Conservation (phyloP, 2,797 vertebrate species). For the Sebastes itinus region DNA sequence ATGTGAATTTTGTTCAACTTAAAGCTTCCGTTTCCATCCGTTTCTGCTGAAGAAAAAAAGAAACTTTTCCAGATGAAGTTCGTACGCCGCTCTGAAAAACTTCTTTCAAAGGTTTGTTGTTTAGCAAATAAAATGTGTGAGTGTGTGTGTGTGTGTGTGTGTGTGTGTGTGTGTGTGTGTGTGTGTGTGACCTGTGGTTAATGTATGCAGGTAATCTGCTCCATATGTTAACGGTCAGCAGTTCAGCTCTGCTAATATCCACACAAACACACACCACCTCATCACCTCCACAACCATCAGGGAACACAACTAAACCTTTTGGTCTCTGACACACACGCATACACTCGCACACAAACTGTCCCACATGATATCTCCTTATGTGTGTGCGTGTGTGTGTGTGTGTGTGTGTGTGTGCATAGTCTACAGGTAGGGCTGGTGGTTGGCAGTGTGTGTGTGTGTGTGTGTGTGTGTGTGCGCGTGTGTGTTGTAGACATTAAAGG, state of each 20-base stretch:
- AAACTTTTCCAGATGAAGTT: neutral
- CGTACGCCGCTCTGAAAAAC: neutral
- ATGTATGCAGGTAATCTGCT: conserved; percentile 34
- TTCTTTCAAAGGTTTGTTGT: neutral
- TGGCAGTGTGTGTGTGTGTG: neutral
- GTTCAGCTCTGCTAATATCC: conserved; percentile 35
- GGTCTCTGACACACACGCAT: conserved; percentile 8
- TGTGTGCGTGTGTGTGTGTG: neutral
- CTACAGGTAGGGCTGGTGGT: conserved; percentile 40
- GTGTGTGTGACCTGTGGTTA: neutral
- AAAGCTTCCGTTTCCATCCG: neutral
- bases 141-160: too few species aligned
- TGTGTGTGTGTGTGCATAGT: neutral
- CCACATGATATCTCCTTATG: conserved; percentile 25
- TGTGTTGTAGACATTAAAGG: conserved; percentile 49
- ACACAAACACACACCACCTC: neutral
- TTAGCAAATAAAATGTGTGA: neutral
- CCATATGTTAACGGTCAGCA: conserved; percentile 52
- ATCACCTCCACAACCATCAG: conserved; percentile 21
- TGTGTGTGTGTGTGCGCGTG: conserved; percentile 15
- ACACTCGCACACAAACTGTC: neutral
- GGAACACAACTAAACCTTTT: conserved; percentile 25
- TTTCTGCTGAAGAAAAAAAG: neutral
- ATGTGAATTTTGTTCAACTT: neutral
- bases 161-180: neutral